Conservation (phyloP, 2,888 invertebrate genomes). For the Stenotaenia linearis region DNA sequence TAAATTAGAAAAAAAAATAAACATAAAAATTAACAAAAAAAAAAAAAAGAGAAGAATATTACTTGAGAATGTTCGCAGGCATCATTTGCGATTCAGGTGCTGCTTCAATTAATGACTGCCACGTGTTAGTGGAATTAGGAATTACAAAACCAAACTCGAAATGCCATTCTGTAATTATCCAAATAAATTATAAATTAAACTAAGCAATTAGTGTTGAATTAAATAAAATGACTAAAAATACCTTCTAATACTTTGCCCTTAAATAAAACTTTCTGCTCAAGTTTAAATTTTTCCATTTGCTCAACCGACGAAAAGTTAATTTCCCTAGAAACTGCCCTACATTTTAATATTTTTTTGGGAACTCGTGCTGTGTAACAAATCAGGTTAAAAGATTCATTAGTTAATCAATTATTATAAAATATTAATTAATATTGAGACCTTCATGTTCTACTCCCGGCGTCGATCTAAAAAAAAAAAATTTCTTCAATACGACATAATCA, state of each 20-base stretch:
- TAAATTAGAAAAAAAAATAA: conserved; percentile 52
- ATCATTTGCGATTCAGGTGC: conserved; percentile 99
- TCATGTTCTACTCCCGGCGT: conserved; percentile 83
- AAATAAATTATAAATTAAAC: not conserved
- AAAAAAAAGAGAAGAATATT: conserved; percentile 41
- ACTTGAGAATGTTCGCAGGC: conserved; percentile 98
- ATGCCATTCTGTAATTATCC: conserved; percentile 78
- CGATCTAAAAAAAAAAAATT: conserved; percentile 51
- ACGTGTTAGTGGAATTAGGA: conserved; percentile 96
- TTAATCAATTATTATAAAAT: not conserved
- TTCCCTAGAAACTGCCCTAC: conserved; percentile 80
- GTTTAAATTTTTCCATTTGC: conserved; percentile 88
- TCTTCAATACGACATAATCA: not conserved
- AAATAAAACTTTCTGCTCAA: conserved; percentile 68
- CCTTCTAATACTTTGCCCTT: conserved; percentile 83
- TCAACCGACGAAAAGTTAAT: conserved; percentile 87
- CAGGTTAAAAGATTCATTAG: not conserved
- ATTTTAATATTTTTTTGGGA: conserved; percentile 92
- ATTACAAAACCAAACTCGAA: conserved; percentile 99
- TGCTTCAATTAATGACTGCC: conserved; percentile 98
- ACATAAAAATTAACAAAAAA: conserved; percentile 27
- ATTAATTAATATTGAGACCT: conserved; percentile 42
- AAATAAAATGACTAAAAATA: conserved; percentile 36
- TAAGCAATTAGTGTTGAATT: not conserved
- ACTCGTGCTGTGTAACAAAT: conserved; percentile 65